Evolutionary conservation across 2,888 invertebrate genomes (phyloP), one percentile per base, ranked within the genome.

Genomic region (Neoitamus cyanurus): DNA sequence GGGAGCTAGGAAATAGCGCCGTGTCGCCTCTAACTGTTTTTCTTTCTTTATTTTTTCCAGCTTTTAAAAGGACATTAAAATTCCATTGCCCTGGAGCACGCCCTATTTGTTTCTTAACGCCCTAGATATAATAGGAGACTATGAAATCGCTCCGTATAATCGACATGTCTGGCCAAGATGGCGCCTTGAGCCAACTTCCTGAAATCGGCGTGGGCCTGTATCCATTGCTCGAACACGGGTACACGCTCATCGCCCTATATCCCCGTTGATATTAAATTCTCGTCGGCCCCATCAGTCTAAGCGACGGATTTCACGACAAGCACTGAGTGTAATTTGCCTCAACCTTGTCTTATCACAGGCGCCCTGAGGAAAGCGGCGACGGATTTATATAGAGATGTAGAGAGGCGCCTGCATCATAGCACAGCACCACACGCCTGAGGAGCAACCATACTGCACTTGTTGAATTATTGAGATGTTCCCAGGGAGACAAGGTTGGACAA

Each of bases 111-210:
- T 80, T 80, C 34, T 36, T 31, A 15, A 80, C 34, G 36, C 34
- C 30, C 48, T 58, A 13, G 30, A 80, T 31, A 80, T 28, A 34
- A 46, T 30, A 46, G 46, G 46, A 68, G 58, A 72, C 72, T 46
- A 83, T 37, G 78, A 85, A 80, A 80, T 48, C 85, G 70, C 83
- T 83, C 46, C 42, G 83, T 36, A 83, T 72, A 85, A 85, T 83
- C 80, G 83, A 80, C 85, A 83, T 85, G 83, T 85, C 83, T 85
- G 85, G 85, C 28, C 85, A 48, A n/a, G 77, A 72, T 85, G 85
- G 83, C 85, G 85, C 85, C 85, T 72, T 68, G 69, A 68, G 46
- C 34, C 77, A 30, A 77, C 31, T 77, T 46, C 34, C 77, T 36
- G 20, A 58, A 25, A 58, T 58, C 58, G 58, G 58, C 20, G n/a